phyloP scores from a whole-genome alignment of 2,113 vertebrate genomes.

The Chloroceryle aenea region DNA sequence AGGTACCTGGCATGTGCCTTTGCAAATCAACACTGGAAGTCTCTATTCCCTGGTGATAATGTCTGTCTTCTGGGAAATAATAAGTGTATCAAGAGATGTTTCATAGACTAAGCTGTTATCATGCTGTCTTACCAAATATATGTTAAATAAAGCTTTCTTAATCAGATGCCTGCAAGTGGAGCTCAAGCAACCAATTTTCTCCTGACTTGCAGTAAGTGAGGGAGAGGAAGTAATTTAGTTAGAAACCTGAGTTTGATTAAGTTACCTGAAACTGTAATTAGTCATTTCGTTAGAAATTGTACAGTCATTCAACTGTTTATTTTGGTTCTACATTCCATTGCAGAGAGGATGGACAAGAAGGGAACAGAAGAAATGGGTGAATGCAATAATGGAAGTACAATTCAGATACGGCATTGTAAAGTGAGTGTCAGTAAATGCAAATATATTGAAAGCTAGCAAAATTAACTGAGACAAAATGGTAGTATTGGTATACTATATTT shows the following conservation, averaged over 20 bases:
- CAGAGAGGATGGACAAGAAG: neutral
- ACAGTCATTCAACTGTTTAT: neutral
- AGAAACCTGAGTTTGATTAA: neutral
- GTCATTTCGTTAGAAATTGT: neutral
- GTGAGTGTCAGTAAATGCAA: neutral
- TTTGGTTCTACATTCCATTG: neutral
- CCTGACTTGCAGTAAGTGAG: neutral
- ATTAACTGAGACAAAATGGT: neutral
- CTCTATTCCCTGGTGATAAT: neutral
- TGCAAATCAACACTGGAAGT: neutral
- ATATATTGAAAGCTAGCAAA: neutral
- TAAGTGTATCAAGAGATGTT: neutral
- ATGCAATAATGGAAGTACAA: neutral
- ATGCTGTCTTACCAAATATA: neutral
- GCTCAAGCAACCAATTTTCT: neutral
- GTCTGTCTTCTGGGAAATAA: neutral
- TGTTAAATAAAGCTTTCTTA: neutral
- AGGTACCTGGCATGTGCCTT: neutral
- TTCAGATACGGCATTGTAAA: neutral
- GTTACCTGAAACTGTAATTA: neutral
- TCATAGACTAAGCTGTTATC: neutral
- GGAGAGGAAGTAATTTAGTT: neutral
- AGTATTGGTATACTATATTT: neutral
- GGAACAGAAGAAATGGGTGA: neutral
- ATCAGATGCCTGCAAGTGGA: neutral